Evolutionary conservation across 2,797 vertebrate genomes (phyloP).

Genomic region (Silurus lanzhouensis): DNA sequence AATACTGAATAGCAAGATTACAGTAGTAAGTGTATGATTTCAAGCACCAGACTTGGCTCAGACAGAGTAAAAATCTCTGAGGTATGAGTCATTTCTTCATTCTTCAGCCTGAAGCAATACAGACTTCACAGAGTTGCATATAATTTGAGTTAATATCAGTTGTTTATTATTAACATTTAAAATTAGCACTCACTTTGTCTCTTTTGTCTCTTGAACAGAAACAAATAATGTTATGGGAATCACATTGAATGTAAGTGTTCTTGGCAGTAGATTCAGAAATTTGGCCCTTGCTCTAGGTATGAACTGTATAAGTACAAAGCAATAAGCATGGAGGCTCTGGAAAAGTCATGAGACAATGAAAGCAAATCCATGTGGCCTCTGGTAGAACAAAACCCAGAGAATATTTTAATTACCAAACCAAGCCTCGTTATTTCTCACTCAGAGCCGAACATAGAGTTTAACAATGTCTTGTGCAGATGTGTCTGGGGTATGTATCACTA

Average conservation of each 20-base stretch:
- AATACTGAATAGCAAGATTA: not conserved
- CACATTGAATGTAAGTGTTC: not conserved
- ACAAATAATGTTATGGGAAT: not conserved
- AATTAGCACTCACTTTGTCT: not conserved
- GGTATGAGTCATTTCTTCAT: not conserved
- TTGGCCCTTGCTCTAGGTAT: not conserved
- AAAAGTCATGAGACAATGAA: slow-evolving; percentile 1
- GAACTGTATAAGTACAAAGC: not conserved
- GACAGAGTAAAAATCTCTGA: not conserved
- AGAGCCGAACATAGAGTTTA: not conserved
- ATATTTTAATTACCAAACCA: slow-evolving; percentile 12
- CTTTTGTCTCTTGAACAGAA: not conserved
- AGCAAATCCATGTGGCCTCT: not conserved
- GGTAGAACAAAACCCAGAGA: not conserved
- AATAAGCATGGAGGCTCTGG: not conserved
- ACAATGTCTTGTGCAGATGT: not conserved
- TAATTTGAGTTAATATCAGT: not conserved
- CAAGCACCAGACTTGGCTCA: not conserved
- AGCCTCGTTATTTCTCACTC: not conserved
- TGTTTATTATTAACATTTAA: not conserved
- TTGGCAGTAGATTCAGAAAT: not conserved
- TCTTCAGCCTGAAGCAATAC: not conserved
- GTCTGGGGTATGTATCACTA: not conserved
- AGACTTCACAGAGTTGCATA: slow-evolving; percentile 8
- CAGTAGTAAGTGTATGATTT: not conserved